A percentile compares a stretch with the other conserved stretches of the same genome.
phyloP scores from a whole-genome alignment of 35 echinoderm and acorn worm genomes.

The Eucidaris tribuloides region DNA sequence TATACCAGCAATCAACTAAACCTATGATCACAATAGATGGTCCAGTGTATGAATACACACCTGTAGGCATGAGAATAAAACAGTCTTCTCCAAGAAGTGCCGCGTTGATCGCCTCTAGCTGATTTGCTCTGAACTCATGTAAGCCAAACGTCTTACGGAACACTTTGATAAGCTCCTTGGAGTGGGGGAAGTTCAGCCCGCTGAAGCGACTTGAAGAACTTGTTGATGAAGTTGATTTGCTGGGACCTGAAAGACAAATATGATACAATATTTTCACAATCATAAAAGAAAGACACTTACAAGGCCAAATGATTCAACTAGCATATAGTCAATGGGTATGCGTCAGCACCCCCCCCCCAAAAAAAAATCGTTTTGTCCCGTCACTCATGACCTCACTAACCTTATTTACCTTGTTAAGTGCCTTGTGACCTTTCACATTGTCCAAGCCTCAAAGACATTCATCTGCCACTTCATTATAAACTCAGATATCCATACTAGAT shows the following conservation, averaged over 20 bases:
- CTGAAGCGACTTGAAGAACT: slow-evolving; percentile 24
- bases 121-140: slow-evolving; percentile 83
- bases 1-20: neutral
- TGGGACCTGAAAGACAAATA: neutral
- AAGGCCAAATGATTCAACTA: too few species aligned
- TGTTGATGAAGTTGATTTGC: neutral
- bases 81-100: slow-evolving; percentile 85
- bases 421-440: too few species aligned
- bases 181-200: slow-evolving; percentile 79
- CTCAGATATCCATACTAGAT: too few species aligned
- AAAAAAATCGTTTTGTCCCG: too few species aligned
- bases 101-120: slow-evolving; percentile 96
- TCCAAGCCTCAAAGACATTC: too few species aligned
- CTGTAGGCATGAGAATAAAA: slow-evolving; percentile 99
- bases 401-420: too few species aligned
- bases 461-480: too few species aligned
- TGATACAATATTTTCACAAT: neutral
- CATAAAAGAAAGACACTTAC: too few species aligned
- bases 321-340: too few species aligned
- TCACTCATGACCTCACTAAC: too few species aligned
- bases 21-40: neutral
- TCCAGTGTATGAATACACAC: slow-evolving; percentile 5
- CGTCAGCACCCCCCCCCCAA: too few species aligned
- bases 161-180: slow-evolving; percentile 90
- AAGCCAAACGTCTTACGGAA: slow-evolving; percentile 95